phyloP scores from a whole-genome alignment of 23 tunicate species.

The Halocynthia roretzi region DNA sequence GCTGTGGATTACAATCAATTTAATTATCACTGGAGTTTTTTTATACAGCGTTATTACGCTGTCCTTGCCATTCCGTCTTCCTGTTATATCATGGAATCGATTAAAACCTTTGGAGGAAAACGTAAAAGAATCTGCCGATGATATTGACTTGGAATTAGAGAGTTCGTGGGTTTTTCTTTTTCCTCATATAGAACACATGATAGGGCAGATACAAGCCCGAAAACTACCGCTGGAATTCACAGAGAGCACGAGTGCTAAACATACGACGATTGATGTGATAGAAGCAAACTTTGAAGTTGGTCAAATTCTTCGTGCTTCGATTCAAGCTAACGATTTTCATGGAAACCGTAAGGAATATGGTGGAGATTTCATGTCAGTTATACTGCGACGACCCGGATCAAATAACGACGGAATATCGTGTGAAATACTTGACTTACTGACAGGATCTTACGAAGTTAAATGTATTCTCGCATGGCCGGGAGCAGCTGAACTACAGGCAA shows the following conservation, averaged over 20 bases:
- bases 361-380: slow-evolving; percentile 5
- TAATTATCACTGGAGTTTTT: too few relatives aligned
- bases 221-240: too few relatives aligned
- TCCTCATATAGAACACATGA: slow-evolving; percentile 8
- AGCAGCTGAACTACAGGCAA: neutral
- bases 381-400: neutral
- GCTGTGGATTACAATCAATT: too few relatives aligned
- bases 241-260: neutral
- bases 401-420: slow-evolving; percentile 14
- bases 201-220: neutral
- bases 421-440: neutral
- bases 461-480: slow-evolving; percentile 8
- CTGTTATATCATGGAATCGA: too few relatives aligned
- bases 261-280: neutral
- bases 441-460: slow-evolving; percentile 3
- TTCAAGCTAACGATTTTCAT: neutral
- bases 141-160: too few relatives aligned
- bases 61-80: too few relatives aligned
- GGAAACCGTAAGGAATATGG: slow-evolving; percentile 6
- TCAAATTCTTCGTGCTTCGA: neutral
- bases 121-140: too few relatives aligned
- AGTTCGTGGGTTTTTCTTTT: slow-evolving; percentile 2
- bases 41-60: too few relatives aligned
- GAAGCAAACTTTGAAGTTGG: neutral
- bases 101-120: too few relatives aligned